Evolutionary conservation across 1,140 invertebrate genomes (phyloP).

Genomic region (Drosophila punjabiensis): DNA sequence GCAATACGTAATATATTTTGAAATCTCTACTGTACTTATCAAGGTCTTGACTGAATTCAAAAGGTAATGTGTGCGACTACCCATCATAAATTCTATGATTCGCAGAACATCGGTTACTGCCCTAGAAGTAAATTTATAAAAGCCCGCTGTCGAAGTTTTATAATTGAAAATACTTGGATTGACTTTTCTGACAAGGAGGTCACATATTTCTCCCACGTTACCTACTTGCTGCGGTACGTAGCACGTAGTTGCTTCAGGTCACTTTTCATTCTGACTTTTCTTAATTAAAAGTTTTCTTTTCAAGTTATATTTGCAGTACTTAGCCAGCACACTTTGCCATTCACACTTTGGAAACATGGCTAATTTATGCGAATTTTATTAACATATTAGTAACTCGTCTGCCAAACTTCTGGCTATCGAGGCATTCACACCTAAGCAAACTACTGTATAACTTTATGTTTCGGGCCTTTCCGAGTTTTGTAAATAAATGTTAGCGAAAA

Average conservation of each 20-base stretch:
- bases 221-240: constrained; percentile 20
- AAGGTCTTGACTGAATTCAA: not conserved
- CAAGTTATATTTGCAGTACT: constrained; percentile 30
- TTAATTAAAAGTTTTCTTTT: constrained; percentile 52
- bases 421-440: constrained; percentile 3
- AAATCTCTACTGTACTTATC: not conserved
- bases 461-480: constrained; percentile 1
- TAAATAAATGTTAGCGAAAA: constrained; percentile 30
- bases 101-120: constrained; percentile 22
- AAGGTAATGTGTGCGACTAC: not conserved
- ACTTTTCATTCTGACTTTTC: constrained; percentile 50
- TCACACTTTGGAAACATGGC: constrained; percentile 3
- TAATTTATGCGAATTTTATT: constrained; percentile 49
- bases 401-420: constrained; percentile 21
- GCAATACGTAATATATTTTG: not conserved
- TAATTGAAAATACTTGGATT: constrained; percentile 57
- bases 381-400: constrained; percentile 47
- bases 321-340: not conserved
- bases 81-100: constrained; percentile 1
- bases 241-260: constrained; percentile 37
- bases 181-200: constrained; percentile 16
- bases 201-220: not conserved
- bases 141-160: constrained; percentile 52
- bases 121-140: constrained; percentile 24
- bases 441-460: constrained; percentile 13